A percentile compares a stretch with the other conserved stretches of the same genome.
Evolutionary conservation across 2,797 vertebrate species (phyloP).

Genomic region (Zalophus californianus): DNA sequence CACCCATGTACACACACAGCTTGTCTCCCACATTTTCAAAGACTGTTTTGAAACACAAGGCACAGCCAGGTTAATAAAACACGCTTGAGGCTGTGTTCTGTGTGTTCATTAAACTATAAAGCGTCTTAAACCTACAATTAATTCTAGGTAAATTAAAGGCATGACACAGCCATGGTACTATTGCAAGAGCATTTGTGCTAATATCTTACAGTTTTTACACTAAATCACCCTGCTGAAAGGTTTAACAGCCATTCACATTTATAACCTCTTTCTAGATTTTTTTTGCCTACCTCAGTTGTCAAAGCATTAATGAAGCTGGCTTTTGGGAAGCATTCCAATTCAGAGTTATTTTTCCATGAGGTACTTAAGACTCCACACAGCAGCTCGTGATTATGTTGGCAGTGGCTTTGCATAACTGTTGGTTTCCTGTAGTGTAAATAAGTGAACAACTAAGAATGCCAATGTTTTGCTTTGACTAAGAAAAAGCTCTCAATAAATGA

Average conservation of each 20-base stretch:
- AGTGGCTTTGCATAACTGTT: conserved; percentile 70
- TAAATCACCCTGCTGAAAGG: conserved; percentile 72
- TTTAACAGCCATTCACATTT: conserved; percentile 78
- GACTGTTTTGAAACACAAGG: conserved; percentile 72
- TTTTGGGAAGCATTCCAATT: conserved; percentile 80
- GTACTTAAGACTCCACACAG: conserved; percentile 81
- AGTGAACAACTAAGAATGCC: conserved; percentile 77
- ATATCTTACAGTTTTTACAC: conserved; percentile 73
- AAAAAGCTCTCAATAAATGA: conserved; percentile 76
- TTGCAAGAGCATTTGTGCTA: conserved; percentile 71
- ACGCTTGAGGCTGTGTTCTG: conserved; percentile 59
- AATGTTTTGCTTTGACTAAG: conserved; percentile 79
- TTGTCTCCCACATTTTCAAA: conserved; percentile 49
- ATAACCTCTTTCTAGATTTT: conserved; percentile 70
- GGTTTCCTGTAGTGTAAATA: conserved; percentile 81
- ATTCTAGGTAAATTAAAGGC: conserved; percentile 78
- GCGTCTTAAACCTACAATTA: conserved; percentile 76
- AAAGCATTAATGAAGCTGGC: conserved; percentile 74
- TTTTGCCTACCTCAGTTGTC: conserved; percentile 66
- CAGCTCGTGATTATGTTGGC: conserved; percentile 85
- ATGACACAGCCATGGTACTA: conserved; percentile 21
- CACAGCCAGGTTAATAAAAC: conserved; percentile 77
- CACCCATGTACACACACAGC: accelerated
- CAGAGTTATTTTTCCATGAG: conserved; percentile 83
- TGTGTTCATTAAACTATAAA: conserved; percentile 77